Evolutionary conservation across 2,888 invertebrate species (phyloP).

Genomic region (Cataglyphis albicans): DNA sequence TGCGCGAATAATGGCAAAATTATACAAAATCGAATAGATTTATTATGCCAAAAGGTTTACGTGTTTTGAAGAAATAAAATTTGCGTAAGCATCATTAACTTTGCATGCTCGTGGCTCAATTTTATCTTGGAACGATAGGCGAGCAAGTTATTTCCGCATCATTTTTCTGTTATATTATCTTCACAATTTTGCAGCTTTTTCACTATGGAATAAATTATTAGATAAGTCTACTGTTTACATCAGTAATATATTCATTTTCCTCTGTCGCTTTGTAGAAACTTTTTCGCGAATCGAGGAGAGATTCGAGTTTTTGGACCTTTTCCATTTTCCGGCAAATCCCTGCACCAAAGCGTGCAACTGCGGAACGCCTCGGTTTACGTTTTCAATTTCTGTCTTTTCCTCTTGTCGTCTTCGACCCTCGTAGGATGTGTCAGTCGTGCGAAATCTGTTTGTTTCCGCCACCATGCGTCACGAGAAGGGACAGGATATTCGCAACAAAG

Average conservation of each 20-base stretch:
- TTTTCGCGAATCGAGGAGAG: conserved; percentile 45
- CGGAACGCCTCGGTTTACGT: conserved; percentile 55
- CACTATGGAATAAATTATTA: conserved; percentile 49
- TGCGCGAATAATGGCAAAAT: background rate
- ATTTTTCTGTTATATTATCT: conserved; percentile 3
- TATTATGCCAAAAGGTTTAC: background rate
- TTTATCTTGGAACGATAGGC: conserved; percentile 1
- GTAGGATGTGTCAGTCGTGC: conserved; percentile 44
- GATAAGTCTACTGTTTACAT: conserved; percentile 33
- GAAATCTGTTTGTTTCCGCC: conserved; percentile 55
- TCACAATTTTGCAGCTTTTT: conserved; percentile 51
- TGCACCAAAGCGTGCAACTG: conserved; percentile 64
- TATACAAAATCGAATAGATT: background rate
- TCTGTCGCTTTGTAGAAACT: conserved; percentile 54
- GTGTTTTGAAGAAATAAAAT: conserved; percentile 15
- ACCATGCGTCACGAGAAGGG: conserved; percentile 29
- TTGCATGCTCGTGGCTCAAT: background rate
- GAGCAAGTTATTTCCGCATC: background rate
- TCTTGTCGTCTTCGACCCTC: background rate
- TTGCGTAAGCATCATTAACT: conserved; percentile 26
- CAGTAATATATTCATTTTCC: conserved; percentile 65
- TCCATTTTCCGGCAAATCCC: conserved; percentile 75
- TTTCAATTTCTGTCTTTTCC: conserved; percentile 53
- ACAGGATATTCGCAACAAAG: conserved; percentile 32
- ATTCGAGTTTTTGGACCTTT: conserved; percentile 72